These are phyloP conservation scores for Hemiprocne comata DNA, from an alignment of 2,113 vertebrate species.

Conservation along the genomic window DNA sequence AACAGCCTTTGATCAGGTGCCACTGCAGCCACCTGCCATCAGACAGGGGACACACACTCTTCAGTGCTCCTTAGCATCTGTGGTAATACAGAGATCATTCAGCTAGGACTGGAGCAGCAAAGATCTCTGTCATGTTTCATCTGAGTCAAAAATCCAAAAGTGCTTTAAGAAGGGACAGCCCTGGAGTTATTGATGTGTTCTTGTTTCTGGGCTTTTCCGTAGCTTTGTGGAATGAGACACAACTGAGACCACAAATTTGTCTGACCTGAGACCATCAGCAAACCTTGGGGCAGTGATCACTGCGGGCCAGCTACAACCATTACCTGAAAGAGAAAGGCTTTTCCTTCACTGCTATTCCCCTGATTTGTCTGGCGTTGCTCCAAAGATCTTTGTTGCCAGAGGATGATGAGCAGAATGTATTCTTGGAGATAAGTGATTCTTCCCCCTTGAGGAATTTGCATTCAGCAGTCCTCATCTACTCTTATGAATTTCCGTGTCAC, in stretches of 20 bases:
- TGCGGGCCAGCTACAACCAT: not conserved
- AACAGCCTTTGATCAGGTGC: not conserved
- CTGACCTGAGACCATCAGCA: not conserved
- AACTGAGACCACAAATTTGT: not conserved
- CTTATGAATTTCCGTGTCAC: not conserved
- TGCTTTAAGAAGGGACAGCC: not conserved
- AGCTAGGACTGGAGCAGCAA: not conserved
- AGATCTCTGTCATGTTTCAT: not conserved
- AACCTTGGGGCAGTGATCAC: not conserved
- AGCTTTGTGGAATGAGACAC: not conserved
- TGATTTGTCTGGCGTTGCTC: not conserved
- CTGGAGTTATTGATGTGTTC: fast-evolving
- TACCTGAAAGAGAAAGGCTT: not conserved
- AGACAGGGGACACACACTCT: not conserved
- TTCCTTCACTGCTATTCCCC: not conserved
- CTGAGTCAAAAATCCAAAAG: not conserved
- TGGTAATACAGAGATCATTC: not conserved
- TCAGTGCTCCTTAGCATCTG: not conserved
- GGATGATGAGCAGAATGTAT: not conserved
- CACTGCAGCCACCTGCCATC: not conserved
- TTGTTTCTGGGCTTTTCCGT: not conserved
- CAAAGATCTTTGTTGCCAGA: not conserved
- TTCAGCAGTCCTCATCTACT: not conserved
- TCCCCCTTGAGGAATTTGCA: not conserved
- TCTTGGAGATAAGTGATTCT: not conserved